These are phyloP conservation scores for Tautogolabrus adspersus DNA, from an alignment of 2,113 vertebrate genomes.

Conservation along the genomic window DNA sequence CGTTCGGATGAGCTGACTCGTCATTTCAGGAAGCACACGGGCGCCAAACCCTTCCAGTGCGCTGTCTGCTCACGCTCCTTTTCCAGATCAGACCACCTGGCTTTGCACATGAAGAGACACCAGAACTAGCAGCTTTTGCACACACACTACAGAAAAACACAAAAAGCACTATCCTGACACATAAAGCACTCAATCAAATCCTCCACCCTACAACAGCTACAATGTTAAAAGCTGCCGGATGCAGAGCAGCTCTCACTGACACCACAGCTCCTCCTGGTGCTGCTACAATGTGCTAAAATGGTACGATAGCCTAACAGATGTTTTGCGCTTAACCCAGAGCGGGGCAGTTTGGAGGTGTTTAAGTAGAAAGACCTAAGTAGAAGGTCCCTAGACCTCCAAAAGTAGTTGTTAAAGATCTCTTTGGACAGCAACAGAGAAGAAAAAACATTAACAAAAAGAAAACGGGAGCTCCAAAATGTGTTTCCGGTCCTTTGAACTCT, in stretches of 20 bases:
- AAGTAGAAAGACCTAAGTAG: constrained; percentile 43
- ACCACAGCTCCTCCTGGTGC: constrained; percentile 62
- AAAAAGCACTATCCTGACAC: constrained; percentile 46
- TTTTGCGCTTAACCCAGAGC: constrained; percentile 50
- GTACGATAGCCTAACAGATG: constrained; percentile 32
- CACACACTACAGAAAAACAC: constrained; percentile 13
- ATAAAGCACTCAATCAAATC: constrained; percentile 38
- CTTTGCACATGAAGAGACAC: constrained; percentile 99
- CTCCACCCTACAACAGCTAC: constrained; percentile 30
- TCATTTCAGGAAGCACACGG: constrained; percentile 97
- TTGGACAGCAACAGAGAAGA: constrained; percentile 41
- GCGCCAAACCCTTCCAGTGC: constrained; percentile 98
- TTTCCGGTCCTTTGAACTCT: constrained; percentile 53
- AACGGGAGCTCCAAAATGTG: constrained; percentile 51
- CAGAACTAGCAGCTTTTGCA: constrained; percentile 88
- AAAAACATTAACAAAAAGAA: constrained; percentile 34
- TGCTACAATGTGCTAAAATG: constrained; percentile 39
- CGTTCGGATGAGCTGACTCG: constrained; percentile 96
- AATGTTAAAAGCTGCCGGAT: constrained; percentile 27
- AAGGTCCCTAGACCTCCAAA: constrained; percentile 38
- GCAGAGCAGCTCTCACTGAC: constrained; percentile 42
- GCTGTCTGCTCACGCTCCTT: constrained; percentile 96
- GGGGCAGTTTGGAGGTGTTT: constrained; percentile 47
- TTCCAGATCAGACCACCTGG: constrained; percentile 97
- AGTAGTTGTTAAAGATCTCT: constrained; percentile 43